Evolutionary conservation across 2,888 invertebrate genomes (phyloP).

Genomic region (Netelia fuscicornis): DNA sequence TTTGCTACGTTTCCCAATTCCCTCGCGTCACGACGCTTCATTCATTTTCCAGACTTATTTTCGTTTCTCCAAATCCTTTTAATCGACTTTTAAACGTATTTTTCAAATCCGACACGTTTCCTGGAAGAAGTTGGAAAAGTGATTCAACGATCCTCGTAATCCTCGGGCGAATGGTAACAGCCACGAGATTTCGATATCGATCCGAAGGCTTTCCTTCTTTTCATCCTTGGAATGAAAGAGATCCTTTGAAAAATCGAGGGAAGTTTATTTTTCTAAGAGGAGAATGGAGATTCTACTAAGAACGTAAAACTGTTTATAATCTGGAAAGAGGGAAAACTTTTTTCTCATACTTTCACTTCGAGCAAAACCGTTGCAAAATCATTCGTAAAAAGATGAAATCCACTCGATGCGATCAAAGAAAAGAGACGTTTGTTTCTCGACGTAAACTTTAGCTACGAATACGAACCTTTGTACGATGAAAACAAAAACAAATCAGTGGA

Average conservation of each 20-base stretch:
- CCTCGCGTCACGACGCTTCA: background rate
- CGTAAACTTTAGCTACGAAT: background rate
- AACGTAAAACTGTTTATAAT: too few species aligned
- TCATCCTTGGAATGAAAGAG: background rate
- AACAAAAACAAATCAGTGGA: slow-evolving; percentile 1
- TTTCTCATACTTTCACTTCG: slow-evolving; percentile 27
- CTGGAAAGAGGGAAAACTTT: background rate
- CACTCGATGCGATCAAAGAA: slow-evolving; percentile 35
- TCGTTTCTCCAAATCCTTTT: background rate
- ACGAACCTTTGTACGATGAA: background rate
- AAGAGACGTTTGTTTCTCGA: background rate
- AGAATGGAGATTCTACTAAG: too few species aligned
- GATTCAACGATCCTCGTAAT: slow-evolving; percentile 24
- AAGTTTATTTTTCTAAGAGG: too few species aligned
- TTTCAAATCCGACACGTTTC: background rate
- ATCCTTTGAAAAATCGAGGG: slow-evolving; percentile 10
- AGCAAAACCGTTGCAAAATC: slow-evolving; percentile 3
- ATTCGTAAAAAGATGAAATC: slow-evolving; percentile 42
- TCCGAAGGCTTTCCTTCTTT: slow-evolving; percentile 9
- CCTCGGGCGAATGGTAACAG: background rate
- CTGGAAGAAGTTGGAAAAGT: background rate
- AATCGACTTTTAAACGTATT: background rate
- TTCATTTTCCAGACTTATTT: background rate
- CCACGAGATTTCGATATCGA: slow-evolving; percentile 3
- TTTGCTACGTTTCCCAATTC: background rate